A percentile compares a stretch with the other conserved stretches of the same genome.
phyloP scores from a whole-genome alignment of 2,797 vertebrate genomes.

The Channallabes apus region DNA sequence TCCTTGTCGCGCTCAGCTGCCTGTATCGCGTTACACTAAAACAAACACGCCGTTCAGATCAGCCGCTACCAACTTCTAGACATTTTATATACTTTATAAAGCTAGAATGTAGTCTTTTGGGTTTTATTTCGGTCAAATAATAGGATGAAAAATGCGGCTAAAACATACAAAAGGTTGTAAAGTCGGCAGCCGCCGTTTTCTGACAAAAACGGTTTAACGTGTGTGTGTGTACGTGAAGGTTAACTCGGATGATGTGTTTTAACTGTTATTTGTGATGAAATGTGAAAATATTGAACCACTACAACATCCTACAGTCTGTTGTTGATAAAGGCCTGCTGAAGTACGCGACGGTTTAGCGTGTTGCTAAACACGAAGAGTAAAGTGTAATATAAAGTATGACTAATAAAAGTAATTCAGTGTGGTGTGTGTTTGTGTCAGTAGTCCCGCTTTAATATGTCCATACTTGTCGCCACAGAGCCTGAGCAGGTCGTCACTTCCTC shows the following conservation, averaged over 20 bases:
- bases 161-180: not conserved
- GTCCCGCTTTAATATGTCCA: slow-evolving; percentile 24
- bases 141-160: not conserved
- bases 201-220: not conserved
- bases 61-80: not conserved
- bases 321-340: not conserved
- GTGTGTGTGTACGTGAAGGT: not conserved
- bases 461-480: slow-evolving; percentile 29
- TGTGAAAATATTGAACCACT: not conserved
- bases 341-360: not conserved
- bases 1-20: not conserved
- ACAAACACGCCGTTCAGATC: not conserved
- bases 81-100: not conserved
- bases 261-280: not conserved
- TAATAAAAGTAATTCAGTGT: too few species aligned
- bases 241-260: not conserved
- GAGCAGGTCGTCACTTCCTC: slow-evolving; percentile 83
- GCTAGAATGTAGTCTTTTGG: not conserved
- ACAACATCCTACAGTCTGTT: not conserved
- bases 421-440: not conserved
- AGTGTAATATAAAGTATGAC: not conserved
- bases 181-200: too few species aligned
- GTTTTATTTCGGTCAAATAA: not conserved
- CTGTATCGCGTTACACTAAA: slow-evolving; percentile 3
- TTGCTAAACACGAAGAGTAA: not conserved